Evolutionary conservation across 2,113 vertebrate genomes (phyloP).

Genomic region (Cyprinus carpio): DNA sequence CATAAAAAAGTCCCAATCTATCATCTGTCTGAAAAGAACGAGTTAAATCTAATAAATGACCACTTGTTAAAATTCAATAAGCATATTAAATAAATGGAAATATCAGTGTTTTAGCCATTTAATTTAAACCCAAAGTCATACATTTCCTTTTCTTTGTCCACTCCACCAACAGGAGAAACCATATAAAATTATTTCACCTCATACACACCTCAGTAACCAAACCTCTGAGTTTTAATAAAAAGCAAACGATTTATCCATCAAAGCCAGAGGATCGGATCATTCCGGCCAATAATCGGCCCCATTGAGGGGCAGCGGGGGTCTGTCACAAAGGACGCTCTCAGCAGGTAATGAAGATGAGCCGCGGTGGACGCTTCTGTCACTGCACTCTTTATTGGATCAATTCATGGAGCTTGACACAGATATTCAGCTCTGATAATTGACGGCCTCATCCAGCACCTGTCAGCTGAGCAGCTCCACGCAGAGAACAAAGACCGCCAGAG

Average conservation of each 20-base stretch:
- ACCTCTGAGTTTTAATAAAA: slow-evolving; percentile 47
- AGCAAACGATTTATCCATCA: slow-evolving; percentile 48
- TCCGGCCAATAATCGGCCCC: slow-evolving; percentile 22
- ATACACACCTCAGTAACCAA: slow-evolving; percentile 44
- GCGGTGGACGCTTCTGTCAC: slow-evolving; percentile 16
- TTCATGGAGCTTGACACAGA: slow-evolving; percentile 4
- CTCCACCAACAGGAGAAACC: not conserved
- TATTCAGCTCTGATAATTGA: slow-evolving; percentile 26
- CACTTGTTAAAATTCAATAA: not conserved
- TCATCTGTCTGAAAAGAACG: not conserved
- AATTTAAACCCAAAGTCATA: not conserved
- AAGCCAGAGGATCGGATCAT: not conserved
- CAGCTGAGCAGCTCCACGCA: slow-evolving; percentile 21
- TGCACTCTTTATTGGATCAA: slow-evolving; percentile 34
- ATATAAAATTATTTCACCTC: not conserved
- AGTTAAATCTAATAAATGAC: not conserved
- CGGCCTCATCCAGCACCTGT: slow-evolving; percentile 37
- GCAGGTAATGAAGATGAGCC: not conserved
- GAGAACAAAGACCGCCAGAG: slow-evolving; percentile 4
- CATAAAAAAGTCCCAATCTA: not conserved
- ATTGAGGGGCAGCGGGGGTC: not conserved
- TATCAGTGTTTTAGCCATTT: not conserved
- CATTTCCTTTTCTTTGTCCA: not conserved
- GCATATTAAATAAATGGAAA: not conserved
- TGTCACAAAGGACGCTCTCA: slow-evolving; percentile 25